These are phyloP conservation scores for Anoplolepis gracilipes DNA, from an alignment of 1,140 invertebrate species.

Conservation along the genomic window DNA sequence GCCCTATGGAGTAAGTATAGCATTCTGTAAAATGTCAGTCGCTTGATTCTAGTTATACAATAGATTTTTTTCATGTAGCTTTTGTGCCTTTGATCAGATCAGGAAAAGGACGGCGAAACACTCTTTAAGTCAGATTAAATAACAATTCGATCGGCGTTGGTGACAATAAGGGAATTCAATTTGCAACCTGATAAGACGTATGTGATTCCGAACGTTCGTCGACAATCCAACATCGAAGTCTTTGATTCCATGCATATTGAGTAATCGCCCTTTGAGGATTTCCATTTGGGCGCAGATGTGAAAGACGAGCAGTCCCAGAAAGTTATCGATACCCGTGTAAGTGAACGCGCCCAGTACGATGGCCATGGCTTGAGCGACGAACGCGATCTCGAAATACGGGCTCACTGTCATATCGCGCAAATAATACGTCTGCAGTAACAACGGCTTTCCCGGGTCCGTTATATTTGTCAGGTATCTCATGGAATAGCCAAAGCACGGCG, in stretches of 20 bases:
- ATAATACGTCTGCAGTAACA: constrained; percentile 34
- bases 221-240: not conserved
- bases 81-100: not conserved
- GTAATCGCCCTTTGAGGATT: constrained; percentile 1
- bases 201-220: not conserved
- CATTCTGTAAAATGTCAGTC: not conserved
- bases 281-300: constrained; percentile 43
- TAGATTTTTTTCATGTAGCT: not conserved
- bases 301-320: constrained; percentile 26
- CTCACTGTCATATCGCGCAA: not conserved
- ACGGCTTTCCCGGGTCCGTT: not conserved
- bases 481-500: constrained; percentile 10
- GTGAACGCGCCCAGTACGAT: not conserved
- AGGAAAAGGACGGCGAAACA: not conserved
- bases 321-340: constrained; percentile 27
- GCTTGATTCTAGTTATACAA: not conserved
- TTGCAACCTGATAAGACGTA: constrained; percentile 51
- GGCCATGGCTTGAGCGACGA: not conserved
- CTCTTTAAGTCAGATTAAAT: not conserved
- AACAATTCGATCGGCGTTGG: not conserved
- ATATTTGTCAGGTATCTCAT: not conserved
- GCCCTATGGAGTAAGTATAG: not conserved
- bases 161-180: not conserved
- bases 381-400: constrained; percentile 39
- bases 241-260: not conserved